A percentile compares a stretch with the other conserved stretches of the same genome.
Conservation (phyloP, 2,888 invertebrate genomes). For the Diarsia rubi region DNA sequence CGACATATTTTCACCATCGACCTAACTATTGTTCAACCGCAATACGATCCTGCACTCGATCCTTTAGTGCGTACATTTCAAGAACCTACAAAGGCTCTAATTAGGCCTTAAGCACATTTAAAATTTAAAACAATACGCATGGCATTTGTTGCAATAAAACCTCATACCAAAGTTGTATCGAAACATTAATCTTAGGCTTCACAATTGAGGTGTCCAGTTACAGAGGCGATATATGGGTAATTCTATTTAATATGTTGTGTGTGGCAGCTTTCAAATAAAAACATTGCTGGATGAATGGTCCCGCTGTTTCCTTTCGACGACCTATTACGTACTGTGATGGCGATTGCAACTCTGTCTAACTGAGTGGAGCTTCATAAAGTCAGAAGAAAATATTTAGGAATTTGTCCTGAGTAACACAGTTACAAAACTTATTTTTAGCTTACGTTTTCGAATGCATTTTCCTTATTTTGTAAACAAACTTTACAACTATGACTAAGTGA, state of each 20-base stretch:
- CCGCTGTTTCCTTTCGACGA: conserved; percentile 78
- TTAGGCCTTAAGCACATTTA: conserved; percentile 41
- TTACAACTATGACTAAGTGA: not conserved
- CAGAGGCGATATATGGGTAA: conserved; percentile 69
- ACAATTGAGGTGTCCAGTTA: conserved; percentile 73
- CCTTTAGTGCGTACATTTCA: conserved; percentile 27
- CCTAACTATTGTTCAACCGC: conserved; percentile 28
- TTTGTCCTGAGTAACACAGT: no score
- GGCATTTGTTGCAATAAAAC: conserved; percentile 51
- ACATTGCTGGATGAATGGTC: conserved; percentile 86
- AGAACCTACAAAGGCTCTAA: conserved; percentile 31
- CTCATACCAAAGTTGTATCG: conserved; percentile 49
- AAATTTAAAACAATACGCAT: conserved; percentile 59
- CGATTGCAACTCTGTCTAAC: conserved; percentile 25
- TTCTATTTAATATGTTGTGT: conserved; percentile 79
- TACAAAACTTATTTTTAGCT: conserved; percentile 5
- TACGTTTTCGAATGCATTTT: conserved; percentile 9
- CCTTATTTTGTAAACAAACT: conserved; percentile 32
- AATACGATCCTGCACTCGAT: conserved; percentile 24
- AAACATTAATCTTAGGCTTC: conserved; percentile 61
- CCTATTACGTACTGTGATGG: conserved; percentile 76
- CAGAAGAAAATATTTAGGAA: not conserved
- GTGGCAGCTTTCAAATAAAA: conserved; percentile 83
- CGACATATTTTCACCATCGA: conserved; percentile 13
- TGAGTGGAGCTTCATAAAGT: not conserved